Evolutionary conservation across 2,888 invertebrate species (phyloP).

Genomic region (Axea sp.): DNA sequence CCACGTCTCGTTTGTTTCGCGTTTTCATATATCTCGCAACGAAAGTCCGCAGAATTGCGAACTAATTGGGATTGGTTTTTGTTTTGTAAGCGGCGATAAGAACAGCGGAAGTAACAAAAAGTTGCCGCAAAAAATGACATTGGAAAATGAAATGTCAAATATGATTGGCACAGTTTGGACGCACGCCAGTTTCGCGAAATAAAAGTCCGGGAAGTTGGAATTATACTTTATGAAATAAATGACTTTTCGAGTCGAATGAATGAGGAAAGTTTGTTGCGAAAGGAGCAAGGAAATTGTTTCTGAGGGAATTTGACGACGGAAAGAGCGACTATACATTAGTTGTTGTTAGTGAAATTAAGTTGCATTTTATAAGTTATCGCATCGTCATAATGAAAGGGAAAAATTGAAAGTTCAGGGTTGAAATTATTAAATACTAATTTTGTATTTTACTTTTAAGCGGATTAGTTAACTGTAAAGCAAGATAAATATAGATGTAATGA

Average conservation of each 20-base stretch:
- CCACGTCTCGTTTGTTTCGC: too few relatives aligned
- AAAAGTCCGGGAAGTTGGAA: neutral
- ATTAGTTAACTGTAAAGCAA: too few relatives aligned
- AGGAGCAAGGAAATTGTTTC: conserved; percentile 1
- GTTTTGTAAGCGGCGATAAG: neutral
- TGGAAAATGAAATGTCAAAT: conserved; percentile 10
- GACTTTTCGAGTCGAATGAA: conserved; percentile 1
- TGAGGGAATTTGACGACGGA: neutral
- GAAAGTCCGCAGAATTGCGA: neutral
- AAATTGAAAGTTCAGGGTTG: conserved; percentile 14
- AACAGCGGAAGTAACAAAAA: neutral
- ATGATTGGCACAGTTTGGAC: conserved; percentile 3
- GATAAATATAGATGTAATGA: too few relatives aligned
- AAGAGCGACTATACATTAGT: neutral
- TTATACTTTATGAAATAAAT: conserved; percentile 17
- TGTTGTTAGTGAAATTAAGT: conserved; percentile 1
- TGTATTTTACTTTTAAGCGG: too few relatives aligned
- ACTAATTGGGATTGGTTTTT: conserved; percentile 2
- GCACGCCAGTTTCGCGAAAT: neutral
- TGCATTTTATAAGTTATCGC: neutral
- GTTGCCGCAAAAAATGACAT: conserved; percentile 6
- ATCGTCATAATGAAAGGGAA: neutral
- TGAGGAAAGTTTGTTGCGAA: conserved; percentile 5
- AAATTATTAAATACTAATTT: conserved; percentile 9
- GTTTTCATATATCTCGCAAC: neutral